phyloP scores from a whole-genome alignment of 1,140 invertebrate species.

The Ceratitis capitata region DNA sequence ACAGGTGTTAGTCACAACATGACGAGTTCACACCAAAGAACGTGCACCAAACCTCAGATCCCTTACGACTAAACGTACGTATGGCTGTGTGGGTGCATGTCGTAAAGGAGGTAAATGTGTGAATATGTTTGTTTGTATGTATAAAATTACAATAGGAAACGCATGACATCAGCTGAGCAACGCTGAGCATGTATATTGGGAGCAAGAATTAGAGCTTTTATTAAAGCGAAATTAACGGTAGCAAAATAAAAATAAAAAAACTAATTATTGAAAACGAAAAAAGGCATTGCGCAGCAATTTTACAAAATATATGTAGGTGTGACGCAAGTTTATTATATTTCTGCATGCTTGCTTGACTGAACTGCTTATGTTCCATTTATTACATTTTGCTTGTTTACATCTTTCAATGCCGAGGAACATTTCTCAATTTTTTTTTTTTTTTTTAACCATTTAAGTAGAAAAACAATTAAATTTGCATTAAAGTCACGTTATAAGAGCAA shows the following conservation, averaged over 20 bases:
- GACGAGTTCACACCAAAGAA: neutral
- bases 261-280: neutral
- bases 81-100: neutral
- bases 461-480: slow-evolving; percentile 28
- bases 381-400: neutral
- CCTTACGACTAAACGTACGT: neutral
- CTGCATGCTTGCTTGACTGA: neutral
- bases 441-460: neutral
- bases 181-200: neutral
- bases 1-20: neutral
- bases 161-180: slow-evolving; percentile 9
- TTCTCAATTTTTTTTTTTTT: no score
- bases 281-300: neutral
- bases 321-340: neutral
- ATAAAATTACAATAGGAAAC: neutral
- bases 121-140: neutral
- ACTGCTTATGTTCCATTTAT: neutral
- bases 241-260: neutral
- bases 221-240: neutral
- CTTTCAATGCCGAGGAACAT: neutral
- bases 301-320: neutral
- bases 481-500: neutral
- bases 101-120: neutral
- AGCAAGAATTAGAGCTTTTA: neutral
- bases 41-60: no score